phyloP scores from a whole-genome alignment of 2,113 vertebrate genomes.

The Aegypius monachus region DNA sequence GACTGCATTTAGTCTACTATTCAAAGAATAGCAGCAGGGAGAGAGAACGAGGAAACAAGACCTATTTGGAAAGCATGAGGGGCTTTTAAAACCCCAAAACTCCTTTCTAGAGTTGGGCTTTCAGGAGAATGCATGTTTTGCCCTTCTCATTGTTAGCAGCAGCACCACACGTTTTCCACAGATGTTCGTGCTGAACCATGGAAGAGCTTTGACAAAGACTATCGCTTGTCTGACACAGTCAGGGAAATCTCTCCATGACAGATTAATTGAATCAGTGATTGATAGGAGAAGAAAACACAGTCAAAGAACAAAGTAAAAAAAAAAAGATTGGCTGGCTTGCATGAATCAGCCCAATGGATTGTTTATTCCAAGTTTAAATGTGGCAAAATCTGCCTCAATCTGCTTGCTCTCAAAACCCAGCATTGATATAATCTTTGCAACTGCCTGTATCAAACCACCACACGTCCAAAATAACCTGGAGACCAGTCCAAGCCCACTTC shows the following conservation, averaged over 20 bases:
- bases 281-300: neutral
- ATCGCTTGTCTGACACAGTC: neutral
- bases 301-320: neutral
- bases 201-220: neutral
- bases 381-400: neutral
- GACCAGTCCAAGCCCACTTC: neutral
- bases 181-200: neutral
- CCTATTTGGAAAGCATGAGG: neutral
- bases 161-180: neutral
- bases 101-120: neutral
- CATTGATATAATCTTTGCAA: neutral
- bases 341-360: neutral
- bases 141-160: neutral
- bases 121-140: neutral
- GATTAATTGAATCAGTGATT: neutral
- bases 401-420: neutral
- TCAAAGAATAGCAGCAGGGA: neutral
- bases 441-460: neutral
- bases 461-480: neutral
- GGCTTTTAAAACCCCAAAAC: neutral
- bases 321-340: neutral
- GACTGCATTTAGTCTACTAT: neutral
- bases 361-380: neutral
- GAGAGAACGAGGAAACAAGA: neutral
- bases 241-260: neutral